A percentile compares a stretch with the other conserved stretches of the same genome.
Evolutionary conservation across 2,113 vertebrate species (phyloP).

Genomic region (Pterocles burchelli): DNA sequence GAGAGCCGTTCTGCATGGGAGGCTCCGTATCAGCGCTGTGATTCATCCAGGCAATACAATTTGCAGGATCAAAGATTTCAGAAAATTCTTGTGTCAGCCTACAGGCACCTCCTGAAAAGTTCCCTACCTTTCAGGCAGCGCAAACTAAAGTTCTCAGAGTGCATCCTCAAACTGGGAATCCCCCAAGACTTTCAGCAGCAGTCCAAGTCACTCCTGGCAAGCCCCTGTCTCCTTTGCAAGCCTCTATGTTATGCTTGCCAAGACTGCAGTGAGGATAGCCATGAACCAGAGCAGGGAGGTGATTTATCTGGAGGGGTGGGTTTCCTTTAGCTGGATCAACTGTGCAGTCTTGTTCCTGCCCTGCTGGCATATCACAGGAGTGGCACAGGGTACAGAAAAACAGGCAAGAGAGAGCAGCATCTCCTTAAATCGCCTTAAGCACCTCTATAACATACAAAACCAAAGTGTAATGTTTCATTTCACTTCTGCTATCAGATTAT

Average conservation of each 20-base stretch:
- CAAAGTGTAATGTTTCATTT: background rate
- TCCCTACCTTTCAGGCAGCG: background rate
- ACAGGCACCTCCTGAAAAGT: background rate
- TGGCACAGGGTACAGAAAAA: background rate
- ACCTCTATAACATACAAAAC: background rate
- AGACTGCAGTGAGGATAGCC: background rate
- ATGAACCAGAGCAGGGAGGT: background rate
- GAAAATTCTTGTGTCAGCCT: background rate
- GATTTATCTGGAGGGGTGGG: background rate
- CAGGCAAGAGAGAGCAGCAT: background rate
- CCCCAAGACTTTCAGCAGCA: background rate
- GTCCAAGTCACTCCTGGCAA: background rate
- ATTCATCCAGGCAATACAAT: background rate
- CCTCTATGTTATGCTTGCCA: fast-evolving
- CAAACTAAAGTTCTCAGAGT: background rate
- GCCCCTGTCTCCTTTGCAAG: fast-evolving
- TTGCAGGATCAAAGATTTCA: background rate
- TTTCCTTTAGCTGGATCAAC: background rate
- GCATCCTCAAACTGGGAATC: background rate
- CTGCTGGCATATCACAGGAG: background rate
- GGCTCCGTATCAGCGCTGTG: background rate
- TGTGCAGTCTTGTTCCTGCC: background rate
- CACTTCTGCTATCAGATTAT: background rate
- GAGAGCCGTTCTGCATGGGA: background rate
- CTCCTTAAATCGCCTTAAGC: background rate